Conservation (phyloP, 2,797 vertebrate genomes). For the Lates japonicus region DNA sequence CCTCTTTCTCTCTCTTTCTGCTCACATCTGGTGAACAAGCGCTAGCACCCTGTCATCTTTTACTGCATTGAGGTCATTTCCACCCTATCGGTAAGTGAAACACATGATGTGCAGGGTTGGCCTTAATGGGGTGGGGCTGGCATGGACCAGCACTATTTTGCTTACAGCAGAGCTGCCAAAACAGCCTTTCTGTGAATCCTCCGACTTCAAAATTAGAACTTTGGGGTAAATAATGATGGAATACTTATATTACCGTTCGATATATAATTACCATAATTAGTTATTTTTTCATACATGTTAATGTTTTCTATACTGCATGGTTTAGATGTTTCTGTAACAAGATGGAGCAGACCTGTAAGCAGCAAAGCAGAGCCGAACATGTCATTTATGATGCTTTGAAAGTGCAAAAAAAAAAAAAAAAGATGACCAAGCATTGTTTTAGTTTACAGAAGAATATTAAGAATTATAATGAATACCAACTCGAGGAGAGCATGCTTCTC, state of each 20-base stretch:
- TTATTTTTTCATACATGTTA: slow-evolving; percentile 39
- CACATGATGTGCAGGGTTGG: slow-evolving; percentile 83
- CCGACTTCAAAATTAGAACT: slow-evolving; percentile 72
- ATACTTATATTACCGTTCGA: slow-evolving; percentile 43
- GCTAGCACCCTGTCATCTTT: slow-evolving; percentile 87
- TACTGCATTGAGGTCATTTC: slow-evolving; percentile 89
- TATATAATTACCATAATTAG: slow-evolving; percentile 36
- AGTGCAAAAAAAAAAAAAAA: slow-evolving; percentile 31
- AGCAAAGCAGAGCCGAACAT: slow-evolving; percentile 39
- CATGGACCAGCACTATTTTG: slow-evolving; percentile 78
- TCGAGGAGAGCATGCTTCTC: slow-evolving; percentile 54
- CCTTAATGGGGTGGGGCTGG: slow-evolving; percentile 84
- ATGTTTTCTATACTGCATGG: slow-evolving; percentile 17
- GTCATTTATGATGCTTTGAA: slow-evolving; percentile 48
- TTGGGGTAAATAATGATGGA: slow-evolving; percentile 66
- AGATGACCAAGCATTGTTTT: slow-evolving; percentile 50
- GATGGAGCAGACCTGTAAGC: slow-evolving; percentile 21
- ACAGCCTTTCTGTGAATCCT: slow-evolving; percentile 71
- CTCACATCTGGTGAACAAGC: slow-evolving; percentile 88
- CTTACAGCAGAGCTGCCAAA: slow-evolving; percentile 78
- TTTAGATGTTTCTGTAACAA: slow-evolving; percentile 28
- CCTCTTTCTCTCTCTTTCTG: slow-evolving; percentile 63
- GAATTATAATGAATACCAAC: slow-evolving; percentile 56
- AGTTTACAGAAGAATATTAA: slow-evolving; percentile 38
- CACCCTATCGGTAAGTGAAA: slow-evolving; percentile 87